phyloP scores from a whole-genome alignment of 2,113 vertebrate species.

The Melanerpes aurifrons region DNA sequence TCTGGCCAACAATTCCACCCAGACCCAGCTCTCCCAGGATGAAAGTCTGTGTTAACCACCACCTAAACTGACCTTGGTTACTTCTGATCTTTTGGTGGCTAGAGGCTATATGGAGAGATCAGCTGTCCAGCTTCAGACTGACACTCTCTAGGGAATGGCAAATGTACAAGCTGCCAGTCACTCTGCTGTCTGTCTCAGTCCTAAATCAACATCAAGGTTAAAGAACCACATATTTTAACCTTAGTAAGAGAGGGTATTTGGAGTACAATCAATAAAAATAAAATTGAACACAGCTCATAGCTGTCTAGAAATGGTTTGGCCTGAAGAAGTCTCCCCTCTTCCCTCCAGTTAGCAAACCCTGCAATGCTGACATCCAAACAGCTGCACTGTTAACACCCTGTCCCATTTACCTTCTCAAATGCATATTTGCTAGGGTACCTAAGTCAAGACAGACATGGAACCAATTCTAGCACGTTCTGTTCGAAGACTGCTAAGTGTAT shows the following conservation, averaged over 20 bases:
- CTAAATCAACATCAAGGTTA: background rate
- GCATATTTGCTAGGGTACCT: background rate
- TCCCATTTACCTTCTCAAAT: background rate
- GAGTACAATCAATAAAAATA: background rate
- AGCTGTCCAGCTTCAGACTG: background rate
- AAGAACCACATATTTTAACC: background rate
- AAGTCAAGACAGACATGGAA: slow-evolving; percentile 7
- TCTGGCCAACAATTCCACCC: background rate
- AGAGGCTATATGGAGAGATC: background rate
- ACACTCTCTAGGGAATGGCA: background rate
- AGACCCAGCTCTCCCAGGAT: background rate
- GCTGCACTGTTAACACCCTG: background rate
- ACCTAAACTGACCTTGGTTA: background rate
- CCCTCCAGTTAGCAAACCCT: background rate
- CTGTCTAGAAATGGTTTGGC: background rate
- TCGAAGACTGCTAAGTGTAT: slow-evolving; percentile 1
- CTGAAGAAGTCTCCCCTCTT: background rate
- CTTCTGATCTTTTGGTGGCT: background rate
- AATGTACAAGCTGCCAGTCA: background rate
- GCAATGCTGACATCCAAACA: background rate
- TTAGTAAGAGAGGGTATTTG: background rate
- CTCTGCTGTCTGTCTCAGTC: background rate
- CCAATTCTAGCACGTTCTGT: slow-evolving; percentile 18
- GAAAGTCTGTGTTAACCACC: background rate
- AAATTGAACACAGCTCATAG: background rate